Conservation (phyloP, 2,797 vertebrate genomes). For the Dendrocincla fuliginosa region DNA sequence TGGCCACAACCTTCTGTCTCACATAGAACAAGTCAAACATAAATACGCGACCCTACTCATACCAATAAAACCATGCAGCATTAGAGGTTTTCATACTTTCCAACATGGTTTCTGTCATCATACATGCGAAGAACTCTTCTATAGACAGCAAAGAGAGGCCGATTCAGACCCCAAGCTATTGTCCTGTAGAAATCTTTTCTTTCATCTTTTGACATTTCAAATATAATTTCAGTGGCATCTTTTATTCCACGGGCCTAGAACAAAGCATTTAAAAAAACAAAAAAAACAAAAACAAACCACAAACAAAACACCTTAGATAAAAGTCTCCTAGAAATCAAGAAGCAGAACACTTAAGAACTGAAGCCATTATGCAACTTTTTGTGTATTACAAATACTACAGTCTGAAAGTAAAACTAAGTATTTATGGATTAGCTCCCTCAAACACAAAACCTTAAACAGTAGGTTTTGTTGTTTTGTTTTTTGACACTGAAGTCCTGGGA, state of each 20-base stretch:
- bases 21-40: background rate
- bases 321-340: background rate
- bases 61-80: conserved; percentile 66
- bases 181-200: conserved; percentile 99
- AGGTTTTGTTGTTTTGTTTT: background rate
- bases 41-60: conserved; percentile 32
- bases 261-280: conserved; percentile 1
- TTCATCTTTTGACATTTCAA: conserved; percentile 99
- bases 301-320: conserved; percentile 23
- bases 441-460: background rate
- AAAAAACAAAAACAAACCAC: background rate
- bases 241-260: conserved; percentile 92
- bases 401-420: background rate
- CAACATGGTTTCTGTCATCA: conserved; percentile 98
- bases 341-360: background rate
- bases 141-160: conserved; percentile 97
- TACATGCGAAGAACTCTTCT: conserved; percentile 97
- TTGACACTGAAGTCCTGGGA: background rate
- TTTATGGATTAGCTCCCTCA: background rate
- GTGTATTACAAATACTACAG: background rate
- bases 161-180: conserved; percentile 94
- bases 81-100: conserved; percentile 88
- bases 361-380: background rate
- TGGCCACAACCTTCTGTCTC: background rate
- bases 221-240: conserved; percentile 97